Evolutionary conservation across 2,113 vertebrate species (phyloP), one percentile per base, ranked within the genome.

Genomic region (Toxotes chatareus): DNA sequence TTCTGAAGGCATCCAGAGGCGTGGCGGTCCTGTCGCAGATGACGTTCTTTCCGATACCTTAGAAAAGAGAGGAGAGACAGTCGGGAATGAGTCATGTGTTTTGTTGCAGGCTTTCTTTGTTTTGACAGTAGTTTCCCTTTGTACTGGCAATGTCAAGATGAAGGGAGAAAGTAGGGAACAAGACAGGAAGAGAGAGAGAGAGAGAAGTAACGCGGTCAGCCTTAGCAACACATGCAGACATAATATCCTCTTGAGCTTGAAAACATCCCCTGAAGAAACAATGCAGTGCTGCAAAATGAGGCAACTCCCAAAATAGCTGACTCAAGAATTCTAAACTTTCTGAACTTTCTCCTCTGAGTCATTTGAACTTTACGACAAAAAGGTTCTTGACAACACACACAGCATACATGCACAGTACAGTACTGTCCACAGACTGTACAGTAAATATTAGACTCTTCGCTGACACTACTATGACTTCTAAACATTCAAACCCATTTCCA

Each of bases 41-140:
- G 57, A 99, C 98, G 0, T 99, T 99, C 92, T 99, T 99, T 51
- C 98, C 98, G 21, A 99, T 99, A 67, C 98, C 98, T 99, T 89
- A 60, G 76, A 81, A 60, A 68, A 61, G 9, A 91, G 66, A 56
- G 44, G 11, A 79, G 9, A 82, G 49, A 67, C 7, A 34, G 34
- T 11, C 11, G 31, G 55, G 38, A 56, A 19, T 86, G 11, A 70
- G 66, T 11, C 49, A 61, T 47, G 7, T 13, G 17, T 5, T 12
- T 62, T 9, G 2, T 19, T 56, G 19, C 10, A 21, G 46, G 2
- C 32, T 12, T 19, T 27, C n/a, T 46, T 8, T 57, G 23, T 56
- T 68, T 19, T 53, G 16, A 65, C 44, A n/a, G 5, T 3, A 44
- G 0, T 42, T 32, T 68, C 34, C 9, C 3, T 38, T 13, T 38